A percentile compares a stretch with the other conserved stretches of the same genome.
These are phyloP conservation scores for Crocodylus rhombifer DNA, from an alignment of 2,797 vertebrate genomes.

Conservation along the genomic window DNA sequence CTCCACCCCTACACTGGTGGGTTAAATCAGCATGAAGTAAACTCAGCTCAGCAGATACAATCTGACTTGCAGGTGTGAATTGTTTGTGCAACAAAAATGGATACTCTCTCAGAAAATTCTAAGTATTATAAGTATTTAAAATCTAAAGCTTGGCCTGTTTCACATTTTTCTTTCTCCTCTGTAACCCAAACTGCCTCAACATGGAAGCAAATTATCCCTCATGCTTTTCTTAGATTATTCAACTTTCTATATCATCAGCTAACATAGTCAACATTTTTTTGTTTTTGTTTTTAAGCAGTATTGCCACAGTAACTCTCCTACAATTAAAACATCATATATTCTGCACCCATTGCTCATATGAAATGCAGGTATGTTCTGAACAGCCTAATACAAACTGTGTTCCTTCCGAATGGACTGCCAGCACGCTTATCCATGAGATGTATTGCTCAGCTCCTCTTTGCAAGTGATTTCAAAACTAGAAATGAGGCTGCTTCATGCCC, in stretches of 20 bases:
- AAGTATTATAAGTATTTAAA: slow-evolving; percentile 47
- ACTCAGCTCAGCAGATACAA: slow-evolving; percentile 60
- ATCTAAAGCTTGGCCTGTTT: slow-evolving; percentile 62
- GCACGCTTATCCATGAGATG: slow-evolving; percentile 86
- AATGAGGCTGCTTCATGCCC: slow-evolving; percentile 47
- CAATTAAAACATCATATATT: slow-evolving; percentile 74
- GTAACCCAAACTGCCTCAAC: slow-evolving; percentile 51
- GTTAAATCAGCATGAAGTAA: slow-evolving; percentile 65
- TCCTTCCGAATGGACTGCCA: slow-evolving; percentile 84
- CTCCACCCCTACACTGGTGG: slow-evolving; percentile 63
- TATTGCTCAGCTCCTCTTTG: slow-evolving; percentile 71
- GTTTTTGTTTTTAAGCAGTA: slow-evolving; percentile 75
- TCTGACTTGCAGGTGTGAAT: slow-evolving; percentile 65
- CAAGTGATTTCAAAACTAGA: slow-evolving; percentile 57
- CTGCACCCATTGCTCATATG: slow-evolving; percentile 78
- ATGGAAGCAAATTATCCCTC: slow-evolving; percentile 65
- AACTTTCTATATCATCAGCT: slow-evolving; percentile 69
- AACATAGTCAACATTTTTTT: slow-evolving; percentile 72
- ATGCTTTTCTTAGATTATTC: slow-evolving; percentile 64
- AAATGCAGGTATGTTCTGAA: slow-evolving; percentile 74
- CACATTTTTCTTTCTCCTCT: slow-evolving; percentile 69
- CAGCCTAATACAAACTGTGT: slow-evolving; percentile 47
- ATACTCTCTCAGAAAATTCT: slow-evolving; percentile 41
- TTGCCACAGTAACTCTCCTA: slow-evolving; percentile 67
- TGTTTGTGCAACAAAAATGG: slow-evolving; percentile 43